Percentiles rank a stretch among this genome's conserved stretches.
phyloP scores from a whole-genome alignment of 2,888 invertebrate species.

The Tholera decimalis region DNA sequence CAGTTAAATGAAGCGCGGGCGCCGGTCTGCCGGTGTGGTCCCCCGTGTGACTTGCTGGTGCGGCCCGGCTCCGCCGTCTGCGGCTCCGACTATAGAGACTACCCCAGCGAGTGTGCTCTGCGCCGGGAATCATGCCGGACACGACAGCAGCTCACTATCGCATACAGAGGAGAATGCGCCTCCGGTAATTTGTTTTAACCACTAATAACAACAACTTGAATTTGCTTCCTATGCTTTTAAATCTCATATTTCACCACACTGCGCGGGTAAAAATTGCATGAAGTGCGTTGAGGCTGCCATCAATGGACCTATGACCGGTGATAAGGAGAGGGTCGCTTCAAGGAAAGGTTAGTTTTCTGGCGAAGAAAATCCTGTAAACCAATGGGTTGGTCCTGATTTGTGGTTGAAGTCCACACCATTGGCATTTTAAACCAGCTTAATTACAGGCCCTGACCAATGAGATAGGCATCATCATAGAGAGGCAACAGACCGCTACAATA shows the following conservation, averaged over 20 bases:
- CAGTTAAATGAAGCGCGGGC: slow-evolving; percentile 95
- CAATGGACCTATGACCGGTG: no score
- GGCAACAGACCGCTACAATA: no score
- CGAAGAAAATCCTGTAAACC: no score
- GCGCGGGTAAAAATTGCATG: no score
- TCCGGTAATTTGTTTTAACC: slow-evolving; percentile 91
- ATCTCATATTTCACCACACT: slow-evolving; percentile 51
- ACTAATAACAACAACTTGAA: slow-evolving; percentile 17
- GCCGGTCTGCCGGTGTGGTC: slow-evolving; percentile 95
- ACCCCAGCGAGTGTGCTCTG: slow-evolving; percentile 95
- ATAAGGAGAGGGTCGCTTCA: no score
- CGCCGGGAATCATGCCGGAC: slow-evolving; percentile 95
- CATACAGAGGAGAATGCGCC: slow-evolving; percentile 96
- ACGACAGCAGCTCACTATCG: slow-evolving; percentile 94
- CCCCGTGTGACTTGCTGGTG: slow-evolving; percentile 94
- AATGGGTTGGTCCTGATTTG: no score
- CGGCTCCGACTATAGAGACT: slow-evolving; percentile 95
- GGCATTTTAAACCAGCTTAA: no score
- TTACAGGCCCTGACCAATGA: no score
- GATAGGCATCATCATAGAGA: no score
- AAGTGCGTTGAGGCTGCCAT: no score
- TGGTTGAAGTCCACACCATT: no score
- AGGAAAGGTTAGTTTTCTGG: no score
- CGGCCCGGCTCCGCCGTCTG: slow-evolving; percentile 93
- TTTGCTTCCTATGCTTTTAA: slow-evolving; percentile 10